These are phyloP conservation scores for Trematocara nigrifrons DNA, from an alignment of 2,113 vertebrate genomes.

Conservation along the genomic window DNA sequence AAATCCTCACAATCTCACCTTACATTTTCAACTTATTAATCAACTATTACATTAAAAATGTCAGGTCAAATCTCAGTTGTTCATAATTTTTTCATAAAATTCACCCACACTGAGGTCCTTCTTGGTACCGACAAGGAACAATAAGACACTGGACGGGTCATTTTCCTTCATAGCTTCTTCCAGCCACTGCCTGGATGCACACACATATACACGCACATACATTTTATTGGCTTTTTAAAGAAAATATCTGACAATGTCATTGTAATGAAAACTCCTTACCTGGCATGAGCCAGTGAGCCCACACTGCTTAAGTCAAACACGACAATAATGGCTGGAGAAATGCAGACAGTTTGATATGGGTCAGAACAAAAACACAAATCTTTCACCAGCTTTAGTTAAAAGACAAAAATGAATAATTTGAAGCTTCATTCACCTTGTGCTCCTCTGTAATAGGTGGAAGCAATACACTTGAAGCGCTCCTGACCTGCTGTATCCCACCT, in stretches of 20 bases:
- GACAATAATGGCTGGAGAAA: slow-evolving; percentile 83
- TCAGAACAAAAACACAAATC: not conserved
- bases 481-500: slow-evolving; percentile 97
- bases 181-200: slow-evolving; percentile 84
- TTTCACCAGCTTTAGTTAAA: not conserved
- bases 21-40: too few species aligned
- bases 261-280: slow-evolving; percentile 61
- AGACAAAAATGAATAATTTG: not conserved
- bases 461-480: slow-evolving; percentile 95
- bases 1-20: too few species aligned
- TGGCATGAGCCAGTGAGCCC: slow-evolving; percentile 81
- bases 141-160: slow-evolving; percentile 84
- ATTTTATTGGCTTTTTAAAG: not conserved
- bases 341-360: not conserved
- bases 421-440: slow-evolving; percentile 81
- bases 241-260: not conserved
- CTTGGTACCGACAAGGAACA: slow-evolving; percentile 96
- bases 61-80: too few species aligned
- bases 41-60: too few species aligned
- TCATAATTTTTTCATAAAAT: not conserved
- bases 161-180: slow-evolving; percentile 93
- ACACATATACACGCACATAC: not conserved
- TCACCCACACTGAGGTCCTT: slow-evolving; percentile 90
- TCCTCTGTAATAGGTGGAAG: slow-evolving; percentile 95
- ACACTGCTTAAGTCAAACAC: slow-evolving; percentile 88